Percentiles rank a stretch among this genome's conserved stretches.
Conservation (phyloP, 1,140 invertebrate genomes). For the Sycobia sp. region DNA sequence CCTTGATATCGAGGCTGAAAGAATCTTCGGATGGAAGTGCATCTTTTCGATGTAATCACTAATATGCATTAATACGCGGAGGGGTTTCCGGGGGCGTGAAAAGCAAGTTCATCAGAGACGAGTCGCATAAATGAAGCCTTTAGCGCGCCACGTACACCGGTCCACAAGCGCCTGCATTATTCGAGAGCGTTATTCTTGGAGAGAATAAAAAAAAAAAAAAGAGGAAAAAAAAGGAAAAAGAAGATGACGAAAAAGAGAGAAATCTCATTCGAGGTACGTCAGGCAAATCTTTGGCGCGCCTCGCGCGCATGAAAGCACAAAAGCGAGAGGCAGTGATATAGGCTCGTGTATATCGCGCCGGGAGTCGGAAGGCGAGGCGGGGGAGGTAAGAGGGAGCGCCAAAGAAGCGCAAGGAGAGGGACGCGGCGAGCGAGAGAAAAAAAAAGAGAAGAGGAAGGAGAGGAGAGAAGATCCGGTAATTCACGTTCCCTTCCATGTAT, state of each 20-base stretch:
- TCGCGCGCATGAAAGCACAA: constrained; percentile 11
- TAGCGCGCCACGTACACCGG: not conserved
- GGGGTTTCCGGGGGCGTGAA: too few species aligned
- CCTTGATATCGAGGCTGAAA: too few species aligned
- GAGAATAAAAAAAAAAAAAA: not conserved
- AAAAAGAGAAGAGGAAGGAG: constrained; percentile 36
- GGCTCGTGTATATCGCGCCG: not conserved
- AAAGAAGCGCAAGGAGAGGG: constrained; percentile 3
- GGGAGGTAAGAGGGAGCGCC: not conserved
- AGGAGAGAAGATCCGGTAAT: constrained; percentile 37
- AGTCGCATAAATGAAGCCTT: not conserved
- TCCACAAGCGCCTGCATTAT: not conserved
- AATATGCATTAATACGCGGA: too few species aligned
- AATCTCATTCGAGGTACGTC: constrained; percentile 1
- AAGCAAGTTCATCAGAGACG: too few species aligned
- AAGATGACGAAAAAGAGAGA: too few species aligned
- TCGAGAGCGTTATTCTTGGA: constrained; percentile 3
- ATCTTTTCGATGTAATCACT: too few species aligned
- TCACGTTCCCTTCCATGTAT: not conserved
- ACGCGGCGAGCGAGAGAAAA: constrained; percentile 9
- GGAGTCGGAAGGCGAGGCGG: not conserved
- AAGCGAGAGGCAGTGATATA: constrained; percentile 5
- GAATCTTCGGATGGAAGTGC: too few species aligned
- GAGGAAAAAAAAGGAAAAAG: not conserved
- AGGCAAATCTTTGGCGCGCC: constrained; percentile 1